Evolutionary conservation across 2,797 vertebrate species (phyloP).

Genomic region (Trachurus trachurus): DNA sequence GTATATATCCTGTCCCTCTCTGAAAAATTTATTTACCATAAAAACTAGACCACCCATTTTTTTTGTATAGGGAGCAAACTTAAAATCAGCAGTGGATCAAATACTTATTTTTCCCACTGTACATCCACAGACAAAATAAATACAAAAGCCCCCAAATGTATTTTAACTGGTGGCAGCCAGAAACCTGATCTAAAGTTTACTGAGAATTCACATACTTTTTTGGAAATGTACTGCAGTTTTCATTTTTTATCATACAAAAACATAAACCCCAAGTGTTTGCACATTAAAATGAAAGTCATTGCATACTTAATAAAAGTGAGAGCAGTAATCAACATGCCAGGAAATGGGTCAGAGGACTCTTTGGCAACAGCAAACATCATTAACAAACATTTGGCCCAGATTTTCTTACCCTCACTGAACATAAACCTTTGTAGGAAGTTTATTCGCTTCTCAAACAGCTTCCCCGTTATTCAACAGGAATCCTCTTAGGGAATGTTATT

Average conservation of each 20-base stretch:
- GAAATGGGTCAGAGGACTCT: constrained; percentile 57
- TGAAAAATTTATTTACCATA: too few relatives aligned
- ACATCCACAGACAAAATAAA: background rate
- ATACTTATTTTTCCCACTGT: too few relatives aligned
- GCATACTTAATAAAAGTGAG: constrained; percentile 43
- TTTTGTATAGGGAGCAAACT: too few relatives aligned
- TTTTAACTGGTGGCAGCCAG: background rate
- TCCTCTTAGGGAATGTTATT: constrained; percentile 8
- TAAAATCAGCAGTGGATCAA: too few relatives aligned
- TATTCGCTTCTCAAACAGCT: constrained; percentile 13
- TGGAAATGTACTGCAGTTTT: constrained; percentile 9
- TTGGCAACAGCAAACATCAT: constrained; percentile 57
- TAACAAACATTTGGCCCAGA: constrained; percentile 64
- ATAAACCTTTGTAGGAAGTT: constrained; percentile 37
- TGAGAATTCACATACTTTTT: constrained; percentile 11
- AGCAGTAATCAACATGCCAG: constrained; percentile 49
- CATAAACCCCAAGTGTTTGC: constrained; percentile 31
- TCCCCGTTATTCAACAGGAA: constrained; percentile 7
- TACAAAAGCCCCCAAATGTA: background rate
- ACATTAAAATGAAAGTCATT: constrained; percentile 40
- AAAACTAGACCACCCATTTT: too few relatives aligned
- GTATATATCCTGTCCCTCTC: too few relatives aligned
- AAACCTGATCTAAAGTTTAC: constrained; percentile 21
- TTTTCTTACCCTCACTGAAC: constrained; percentile 37
- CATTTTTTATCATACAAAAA: constrained; percentile 40